Base-by-base conservation (phyloP, 2,797 vertebrate species). In the Pteronotus mesoamericanus region DNA sequence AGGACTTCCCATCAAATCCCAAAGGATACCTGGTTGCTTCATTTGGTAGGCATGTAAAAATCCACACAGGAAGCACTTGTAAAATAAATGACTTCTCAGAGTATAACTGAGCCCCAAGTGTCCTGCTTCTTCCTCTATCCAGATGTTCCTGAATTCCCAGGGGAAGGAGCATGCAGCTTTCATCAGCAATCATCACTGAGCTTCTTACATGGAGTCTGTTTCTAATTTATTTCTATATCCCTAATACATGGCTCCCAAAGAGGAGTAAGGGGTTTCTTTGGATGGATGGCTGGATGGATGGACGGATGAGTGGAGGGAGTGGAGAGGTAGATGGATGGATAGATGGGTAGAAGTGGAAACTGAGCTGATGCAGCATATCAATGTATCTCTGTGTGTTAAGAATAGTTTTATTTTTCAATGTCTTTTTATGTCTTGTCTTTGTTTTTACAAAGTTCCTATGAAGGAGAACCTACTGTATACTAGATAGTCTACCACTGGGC, bases 21-120 rank as follows among this genome's bases (percentile, higher is more conserved):
- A 87, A 92, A 46, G 32, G 77, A 91, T 68, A 61, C 22, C 51
- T 69, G 59, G 66, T n/a, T 91, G 42, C 4, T 94, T 57, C 26
- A 24, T 3, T 8, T 4, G 32, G 46, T 68, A 68, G 9, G 77
- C 82, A 51, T 68, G 55, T 6, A 51, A 84, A 59, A 91, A 69
- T 78, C 61, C 37, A 6, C 29, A 79, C 19, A 48, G 24, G 39
- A 85, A 89, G 44, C 46, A 78, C 53, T 91, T 94, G 37, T 89
- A 51, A 82, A 96, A 89, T 57, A 92, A 64, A 74, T 75, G 37
- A 93, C 53, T 93, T 94, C 42, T 71, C 71, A 80, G 6, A 74
- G 29, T 91, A 79, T 57, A 92, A 95, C 48, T 59, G 66, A 96
- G 19, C 51, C 72, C 29, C 32, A 48, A 19, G n/a, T 74, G 61